Conservation (phyloP, 1,140 invertebrate species). For the Steinernema feltiae region DNA sequence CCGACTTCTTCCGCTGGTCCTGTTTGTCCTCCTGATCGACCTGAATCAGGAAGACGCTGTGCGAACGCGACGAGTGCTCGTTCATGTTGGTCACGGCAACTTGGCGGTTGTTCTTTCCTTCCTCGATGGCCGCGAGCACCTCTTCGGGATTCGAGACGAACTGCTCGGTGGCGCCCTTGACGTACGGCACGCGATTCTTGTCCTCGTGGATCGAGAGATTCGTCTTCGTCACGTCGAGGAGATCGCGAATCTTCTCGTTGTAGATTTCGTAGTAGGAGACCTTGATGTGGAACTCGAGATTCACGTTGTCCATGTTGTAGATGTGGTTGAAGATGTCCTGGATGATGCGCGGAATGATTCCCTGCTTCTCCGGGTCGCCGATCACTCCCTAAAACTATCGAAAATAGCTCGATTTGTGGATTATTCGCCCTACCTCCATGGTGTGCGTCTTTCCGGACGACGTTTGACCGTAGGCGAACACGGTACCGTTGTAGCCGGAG, state of each 20-base stretch:
- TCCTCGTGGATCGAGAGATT: slow-evolving; percentile 99
- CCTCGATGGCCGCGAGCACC: slow-evolving; percentile 97
- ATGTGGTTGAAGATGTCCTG: slow-evolving; percentile 99
- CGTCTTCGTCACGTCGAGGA: slow-evolving; percentile 91
- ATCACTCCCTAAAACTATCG: slow-evolving; percentile 66
- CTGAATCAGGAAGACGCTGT: slow-evolving; percentile 98
- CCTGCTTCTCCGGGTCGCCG: slow-evolving; percentile 81
- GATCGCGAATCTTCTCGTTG: slow-evolving; percentile 98
- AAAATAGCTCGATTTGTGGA: slow-evolving; percentile 18
- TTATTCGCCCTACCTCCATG: slow-evolving; percentile 71
- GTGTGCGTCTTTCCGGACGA: slow-evolving; percentile 99
- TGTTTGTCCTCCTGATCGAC: slow-evolving; percentile 99
- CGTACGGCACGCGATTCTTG: slow-evolving; percentile 96
- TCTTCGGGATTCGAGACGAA: slow-evolving; percentile 99
- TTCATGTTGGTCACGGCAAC: slow-evolving; percentile 99
- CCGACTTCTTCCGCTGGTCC: slow-evolving; percentile 96
- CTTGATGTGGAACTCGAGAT: slow-evolving; percentile 98
- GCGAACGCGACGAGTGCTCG: slow-evolving; percentile 96
- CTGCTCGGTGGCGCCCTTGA: slow-evolving; percentile 96
- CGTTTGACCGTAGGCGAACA: slow-evolving; percentile 99
- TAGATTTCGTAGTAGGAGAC: slow-evolving; percentile 99
- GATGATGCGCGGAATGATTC: slow-evolving; percentile 96
- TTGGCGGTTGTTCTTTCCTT: slow-evolving; percentile 96
- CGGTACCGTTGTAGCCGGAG: slow-evolving; percentile 97
- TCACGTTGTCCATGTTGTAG: slow-evolving; percentile 93